A percentile compares a stretch with the other conserved stretches of the same genome.
Conservation (phyloP, 2,113 vertebrate genomes). For the Dolichotis patagonum region DNA sequence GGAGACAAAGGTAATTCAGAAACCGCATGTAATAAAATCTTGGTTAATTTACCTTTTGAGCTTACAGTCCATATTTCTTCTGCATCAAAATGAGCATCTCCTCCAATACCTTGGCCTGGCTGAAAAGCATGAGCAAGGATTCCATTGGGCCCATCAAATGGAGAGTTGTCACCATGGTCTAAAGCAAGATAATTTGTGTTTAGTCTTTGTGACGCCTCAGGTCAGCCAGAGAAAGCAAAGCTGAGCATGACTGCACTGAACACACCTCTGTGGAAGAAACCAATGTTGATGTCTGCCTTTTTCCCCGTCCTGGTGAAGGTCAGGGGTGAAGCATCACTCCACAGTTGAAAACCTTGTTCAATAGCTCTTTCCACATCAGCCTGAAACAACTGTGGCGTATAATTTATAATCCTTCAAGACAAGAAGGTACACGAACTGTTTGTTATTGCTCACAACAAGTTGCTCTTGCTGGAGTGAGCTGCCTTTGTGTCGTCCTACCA, state of each 20-base stretch:
- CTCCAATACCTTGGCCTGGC: conserved; percentile 91
- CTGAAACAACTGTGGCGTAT: conserved; percentile 88
- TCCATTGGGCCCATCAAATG: conserved; percentile 94
- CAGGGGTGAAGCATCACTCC: conserved; percentile 90
- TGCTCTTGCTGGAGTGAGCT: not conserved
- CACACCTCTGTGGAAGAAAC: conserved; percentile 88
- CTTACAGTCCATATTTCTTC: conserved; percentile 91
- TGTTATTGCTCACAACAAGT: not conserved
- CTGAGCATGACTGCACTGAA: rapidly evolving
- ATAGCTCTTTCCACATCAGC: conserved; percentile 88
- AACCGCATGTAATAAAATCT: not conserved
- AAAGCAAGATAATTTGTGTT: conserved; percentile 41
- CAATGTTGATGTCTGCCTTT: conserved; percentile 93
- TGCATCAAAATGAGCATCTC: conserved; percentile 94
- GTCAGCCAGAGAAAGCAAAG: not conserved
- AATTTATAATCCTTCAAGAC: conserved; percentile 90
- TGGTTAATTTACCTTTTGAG: conserved; percentile 82
- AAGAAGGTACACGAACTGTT: not conserved
- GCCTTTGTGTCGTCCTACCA: rapidly evolving
- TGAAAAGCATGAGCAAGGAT: conserved; percentile 94
- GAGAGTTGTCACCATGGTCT: conserved; percentile 93
- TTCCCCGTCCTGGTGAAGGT: conserved; percentile 86
- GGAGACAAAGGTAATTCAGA: not conserved
- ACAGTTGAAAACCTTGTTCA: conserved; percentile 88
- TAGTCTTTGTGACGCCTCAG: not conserved